Percentiles rank a stretch among this genome's conserved stretches.
phyloP scores from a whole-genome alignment of 2,113 vertebrate species.

The Macquaria ambigua region DNA sequence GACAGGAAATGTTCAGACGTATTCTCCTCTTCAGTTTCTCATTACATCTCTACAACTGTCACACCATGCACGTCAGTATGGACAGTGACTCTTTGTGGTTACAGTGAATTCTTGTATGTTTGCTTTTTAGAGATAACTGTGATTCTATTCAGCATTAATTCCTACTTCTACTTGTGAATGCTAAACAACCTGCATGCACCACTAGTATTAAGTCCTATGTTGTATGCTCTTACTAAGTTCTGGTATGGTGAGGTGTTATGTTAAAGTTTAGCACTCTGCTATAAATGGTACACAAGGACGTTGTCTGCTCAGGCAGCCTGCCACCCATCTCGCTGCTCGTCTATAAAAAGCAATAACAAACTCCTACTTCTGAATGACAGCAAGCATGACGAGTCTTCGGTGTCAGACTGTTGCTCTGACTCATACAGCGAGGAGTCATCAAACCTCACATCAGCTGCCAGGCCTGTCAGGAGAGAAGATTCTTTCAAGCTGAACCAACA shows the following conservation, averaged over 20 bases:
- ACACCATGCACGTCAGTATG: neutral
- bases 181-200: neutral
- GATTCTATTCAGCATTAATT: neutral
- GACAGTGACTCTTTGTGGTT: neutral
- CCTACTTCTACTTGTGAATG: neutral
- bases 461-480: slow-evolving; percentile 42
- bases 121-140: neutral
- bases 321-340: slow-evolving; percentile 35
- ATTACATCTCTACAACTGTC: slow-evolving; percentile 30
- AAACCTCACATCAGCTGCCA: slow-evolving; percentile 64
- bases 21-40: slow-evolving; percentile 37
- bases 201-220: accelerated
- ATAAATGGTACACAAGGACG: slow-evolving; percentile 18
- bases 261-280: slow-evolving; percentile 37
- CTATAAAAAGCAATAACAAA: slow-evolving; percentile 61
- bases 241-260: slow-evolving; percentile 4
- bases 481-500: slow-evolving; percentile 59
- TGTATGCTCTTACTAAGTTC: neutral
- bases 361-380: slow-evolving; percentile 68
- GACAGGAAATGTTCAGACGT: slow-evolving; percentile 40
- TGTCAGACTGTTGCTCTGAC: slow-evolving; percentile 65
- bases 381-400: slow-evolving; percentile 36
- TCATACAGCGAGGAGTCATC: slow-evolving; percentile 58
- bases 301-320: slow-evolving; percentile 50
- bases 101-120: neutral